Percentiles rank a stretch among this genome's conserved stretches.
Evolutionary conservation across 2,797 vertebrate genomes (phyloP).

Genomic region (Graptemys geographica): DNA sequence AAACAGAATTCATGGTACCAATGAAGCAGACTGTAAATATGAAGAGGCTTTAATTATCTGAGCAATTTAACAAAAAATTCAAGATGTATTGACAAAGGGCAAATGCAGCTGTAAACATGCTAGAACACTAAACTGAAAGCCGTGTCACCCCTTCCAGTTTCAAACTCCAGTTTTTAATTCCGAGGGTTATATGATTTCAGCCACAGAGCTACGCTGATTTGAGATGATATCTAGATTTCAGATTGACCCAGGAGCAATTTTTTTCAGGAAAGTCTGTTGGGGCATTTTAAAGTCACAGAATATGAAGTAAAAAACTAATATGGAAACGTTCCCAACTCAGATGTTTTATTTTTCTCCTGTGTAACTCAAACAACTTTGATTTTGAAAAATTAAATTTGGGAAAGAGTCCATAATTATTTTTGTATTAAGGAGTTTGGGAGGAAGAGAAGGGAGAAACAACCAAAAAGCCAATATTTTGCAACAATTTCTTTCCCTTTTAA

Average conservation of each 20-base stretch:
- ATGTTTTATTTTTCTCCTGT: not conserved
- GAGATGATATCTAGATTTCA: not conserved
- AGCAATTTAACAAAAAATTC: constrained; percentile 82
- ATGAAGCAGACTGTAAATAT: constrained; percentile 83
- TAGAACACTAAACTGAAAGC: not conserved
- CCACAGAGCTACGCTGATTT: not conserved
- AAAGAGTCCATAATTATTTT: not conserved
- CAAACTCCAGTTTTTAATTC: not conserved
- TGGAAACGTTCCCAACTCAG: not conserved
- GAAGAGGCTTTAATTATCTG: constrained; percentile 85
- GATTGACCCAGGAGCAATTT: rapidly evolving
- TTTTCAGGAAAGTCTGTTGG: not conserved
- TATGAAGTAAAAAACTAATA: not conserved
- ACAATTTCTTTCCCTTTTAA: not conserved
- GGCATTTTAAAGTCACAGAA: not conserved
- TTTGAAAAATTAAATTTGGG: not conserved
- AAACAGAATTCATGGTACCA: constrained; percentile 82
- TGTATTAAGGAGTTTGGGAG: not conserved
- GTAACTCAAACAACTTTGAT: not conserved
- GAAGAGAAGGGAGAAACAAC: rapidly evolving
- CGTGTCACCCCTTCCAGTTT: rapidly evolving
- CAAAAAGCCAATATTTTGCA: not conserved
- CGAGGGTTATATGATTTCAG: not conserved
- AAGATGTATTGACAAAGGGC: constrained; percentile 71
- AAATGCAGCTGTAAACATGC: constrained; percentile 33